These are phyloP conservation scores for Oegoconia quadripuncta DNA, from an alignment of 2,888 invertebrate genomes.

Conservation along the genomic window DNA sequence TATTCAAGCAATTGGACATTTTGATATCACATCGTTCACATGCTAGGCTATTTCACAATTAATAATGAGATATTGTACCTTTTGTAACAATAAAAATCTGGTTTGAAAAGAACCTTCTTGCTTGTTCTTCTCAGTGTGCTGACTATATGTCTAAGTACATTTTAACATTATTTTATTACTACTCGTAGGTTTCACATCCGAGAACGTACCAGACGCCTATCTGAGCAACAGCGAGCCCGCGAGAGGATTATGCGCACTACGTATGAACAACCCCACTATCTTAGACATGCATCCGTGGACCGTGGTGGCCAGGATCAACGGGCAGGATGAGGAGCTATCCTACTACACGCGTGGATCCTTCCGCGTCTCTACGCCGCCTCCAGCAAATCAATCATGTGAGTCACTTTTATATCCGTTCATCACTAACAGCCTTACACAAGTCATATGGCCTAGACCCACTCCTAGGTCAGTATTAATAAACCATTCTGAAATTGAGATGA, in stretches of 20 bases:
- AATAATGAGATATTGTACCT: too few species aligned
- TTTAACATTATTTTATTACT: not conserved
- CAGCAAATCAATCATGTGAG: too few species aligned
- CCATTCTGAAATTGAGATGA: too few species aligned
- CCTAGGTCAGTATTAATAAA: too few species aligned
- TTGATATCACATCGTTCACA: too few species aligned
- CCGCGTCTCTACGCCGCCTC: not conserved
- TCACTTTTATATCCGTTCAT: too few species aligned
- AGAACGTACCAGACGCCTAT: slow-evolving; percentile 35
- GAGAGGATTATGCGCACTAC: slow-evolving; percentile 36
- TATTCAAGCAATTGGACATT: too few species aligned
- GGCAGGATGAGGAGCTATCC: slow-evolving; percentile 37
- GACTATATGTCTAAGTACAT: too few species aligned
- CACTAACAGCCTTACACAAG: too few species aligned
- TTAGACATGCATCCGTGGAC: slow-evolving; percentile 55
- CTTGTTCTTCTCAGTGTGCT: not conserved
- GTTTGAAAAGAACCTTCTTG: not conserved
- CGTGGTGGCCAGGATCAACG: slow-evolving; percentile 40
- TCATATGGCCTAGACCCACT: too few species aligned
- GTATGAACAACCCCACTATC: slow-evolving; percentile 26
- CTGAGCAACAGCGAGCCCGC: slow-evolving; percentile 15
- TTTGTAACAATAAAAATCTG: too few species aligned
- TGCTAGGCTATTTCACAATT: too few species aligned
- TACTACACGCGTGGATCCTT: slow-evolving; percentile 26
- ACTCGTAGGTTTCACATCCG: slow-evolving; percentile 45